Evolutionary conservation across 2,888 invertebrate genomes (phyloP), one percentile per base, ranked within the genome.

Genomic region (Himalopsyche anomala): DNA sequence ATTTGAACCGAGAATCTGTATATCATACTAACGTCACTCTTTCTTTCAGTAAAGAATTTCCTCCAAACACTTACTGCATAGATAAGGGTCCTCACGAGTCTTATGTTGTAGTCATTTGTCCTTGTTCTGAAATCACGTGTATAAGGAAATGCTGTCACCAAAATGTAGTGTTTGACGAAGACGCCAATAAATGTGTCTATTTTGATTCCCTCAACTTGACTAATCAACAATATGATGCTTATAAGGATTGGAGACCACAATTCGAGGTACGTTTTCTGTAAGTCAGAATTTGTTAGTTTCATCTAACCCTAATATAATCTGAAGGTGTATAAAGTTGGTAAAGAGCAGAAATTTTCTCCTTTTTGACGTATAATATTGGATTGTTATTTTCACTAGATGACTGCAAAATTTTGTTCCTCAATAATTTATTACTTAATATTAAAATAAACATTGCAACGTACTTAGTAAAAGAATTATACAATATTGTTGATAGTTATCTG

Each of bases 91-190:
- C 86, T 15, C 38, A 55, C 19, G 86, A 87, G 3, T 84, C 85
- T 11, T 87, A 85, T 38, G 45, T 87, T 11, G 87, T 86, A 2
- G 54, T 86, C 36, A 28, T 88, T 62, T 88, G 88, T 69, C 88
- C 88, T 17, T 88, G 88, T 62, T 51, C 83, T 3, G 87, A 87
- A 62, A 62, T 83, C 6, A 87, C 86, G 9, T 88, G 88, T 38
- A 87, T 88, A n/a, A 81, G 88, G 82, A 88, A 88, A 81, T 88
- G 88, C 82, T 88, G 88, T 42, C 81, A 79, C 80, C 86, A 86
- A 28, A 82, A 86, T 56, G 79, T 56, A 82, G 85, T 88, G n/a
- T 88, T 85, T 83, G 87, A 87, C 19, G 84, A 88, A 81, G 86
- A 82, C 9, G 45, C 8, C 17, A 84, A 87, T 12, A 80, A 80